Base-by-base conservation (phyloP, 2,797 vertebrate genomes). In the Pseudocheirus occidentalis region DNA sequence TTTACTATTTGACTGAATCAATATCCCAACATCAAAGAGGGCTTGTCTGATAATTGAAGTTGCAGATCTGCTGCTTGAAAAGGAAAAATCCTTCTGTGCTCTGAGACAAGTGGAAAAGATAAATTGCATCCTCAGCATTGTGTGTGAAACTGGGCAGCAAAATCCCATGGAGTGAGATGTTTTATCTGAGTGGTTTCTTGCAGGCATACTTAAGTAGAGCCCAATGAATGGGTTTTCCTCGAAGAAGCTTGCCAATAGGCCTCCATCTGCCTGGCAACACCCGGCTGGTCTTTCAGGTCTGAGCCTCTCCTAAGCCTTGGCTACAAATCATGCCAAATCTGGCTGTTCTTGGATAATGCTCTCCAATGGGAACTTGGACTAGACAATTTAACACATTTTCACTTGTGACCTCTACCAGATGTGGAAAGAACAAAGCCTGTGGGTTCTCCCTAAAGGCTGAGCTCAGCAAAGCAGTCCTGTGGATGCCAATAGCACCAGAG, bases 1-100 rank as follows among this genome's bases (percentile, higher is more conserved):
- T 97, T 97, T 97, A 98, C 97, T 98, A 97, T 98, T 98, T 98
- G 97, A 93, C 90, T 97, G 93, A 94, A 95, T 59, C 96, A 96
- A 95, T 97, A 94, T 95, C 92, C 96, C 92, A 62, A 95, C 97
- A 98, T 98, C 97, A 98, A 97, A 98, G 96, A 91, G 46, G 91
- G 81, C 24, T 96, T 96, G 97, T 96, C 81, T 94, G 94, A 57
- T 93, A 97, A 97, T 95, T 96, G 96, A 95, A 96, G 91, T 90
- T 50, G 90, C 87, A 91, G 90, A 95, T 31, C 90, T 90, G 53
- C 53, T 90, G 50, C 90, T 90, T 90, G 90, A n/a, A 90, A 55
- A 53, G 90, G 90, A 55, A 90, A 90, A 55, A 90, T 53, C 90
- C 54, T 21, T 90, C 50, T 90, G 90, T 90, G 90, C 28, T 53